Percentiles rank a stretch among this genome's conserved stretches.
These are phyloP conservation scores for Stichodactyla helianthus DNA, from an alignment of 64 coral and sea anemone genomes.

Conservation along the genomic window DNA sequence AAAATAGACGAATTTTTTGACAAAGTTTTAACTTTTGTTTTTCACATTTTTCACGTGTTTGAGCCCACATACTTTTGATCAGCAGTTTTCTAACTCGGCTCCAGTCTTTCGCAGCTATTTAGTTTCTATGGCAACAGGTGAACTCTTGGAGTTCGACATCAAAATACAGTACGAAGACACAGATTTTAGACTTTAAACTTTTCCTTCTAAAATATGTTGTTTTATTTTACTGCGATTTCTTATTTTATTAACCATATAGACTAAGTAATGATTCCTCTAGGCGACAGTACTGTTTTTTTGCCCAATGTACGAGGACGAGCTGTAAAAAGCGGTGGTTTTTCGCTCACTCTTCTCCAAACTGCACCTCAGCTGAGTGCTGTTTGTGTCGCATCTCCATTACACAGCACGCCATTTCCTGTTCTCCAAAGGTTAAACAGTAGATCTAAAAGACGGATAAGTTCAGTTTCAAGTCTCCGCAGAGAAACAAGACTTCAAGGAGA, in stretches of 20 bases:
- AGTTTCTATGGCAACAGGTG: neutral
- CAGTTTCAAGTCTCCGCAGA: conserved; percentile 38
- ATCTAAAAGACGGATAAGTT: conserved; percentile 49
- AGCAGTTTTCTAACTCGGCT: neutral
- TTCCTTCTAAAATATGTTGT: neutral
- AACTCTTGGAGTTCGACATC: neutral
- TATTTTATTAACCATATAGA: neutral
- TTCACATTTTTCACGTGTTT: neutral
- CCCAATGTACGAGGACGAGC: conserved; percentile 36
- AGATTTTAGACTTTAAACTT: neutral
- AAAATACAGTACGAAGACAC: neutral
- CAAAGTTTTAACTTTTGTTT: neutral
- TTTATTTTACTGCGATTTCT: neutral
- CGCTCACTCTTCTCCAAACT: conserved; percentile 66
- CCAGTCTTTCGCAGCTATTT: neutral
- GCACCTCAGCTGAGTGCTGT: conserved; percentile 6
- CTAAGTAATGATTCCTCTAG: conserved; percentile 69
- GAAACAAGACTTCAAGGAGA: neutral
- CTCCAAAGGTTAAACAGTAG: conserved; percentile 53
- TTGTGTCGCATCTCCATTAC: conserved; percentile 29
- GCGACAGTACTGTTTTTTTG: conserved; percentile 35
- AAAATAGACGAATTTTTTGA: neutral
- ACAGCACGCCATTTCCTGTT: conserved; percentile 25
- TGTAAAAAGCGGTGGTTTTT: conserved; percentile 18
- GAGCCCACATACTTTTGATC: neutral